Conservation (phyloP, 2,888 invertebrate genomes). For the Macrosiphum euphorbiae region DNA sequence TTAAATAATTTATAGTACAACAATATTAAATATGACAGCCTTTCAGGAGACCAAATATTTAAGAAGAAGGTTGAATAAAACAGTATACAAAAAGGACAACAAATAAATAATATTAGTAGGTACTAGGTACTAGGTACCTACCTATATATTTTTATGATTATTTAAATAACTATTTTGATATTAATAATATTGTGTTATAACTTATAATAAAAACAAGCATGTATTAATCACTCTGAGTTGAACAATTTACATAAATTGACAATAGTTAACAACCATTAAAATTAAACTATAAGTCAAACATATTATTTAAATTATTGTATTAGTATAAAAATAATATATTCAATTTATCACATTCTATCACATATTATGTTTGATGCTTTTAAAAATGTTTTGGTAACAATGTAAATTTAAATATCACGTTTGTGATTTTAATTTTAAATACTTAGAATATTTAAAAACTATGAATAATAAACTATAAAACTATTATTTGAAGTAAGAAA, state of each 20-base stretch:
- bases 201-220: neutral
- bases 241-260: neutral
- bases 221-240: neutral
- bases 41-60: neutral
- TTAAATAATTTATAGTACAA: neutral
- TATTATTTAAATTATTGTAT: neutral
- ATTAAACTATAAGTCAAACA: slow-evolving; percentile 4
- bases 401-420: neutral
- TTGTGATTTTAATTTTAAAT: neutral
- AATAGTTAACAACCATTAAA: neutral
- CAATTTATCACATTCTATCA: neutral
- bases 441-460: neutral
- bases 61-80: neutral
- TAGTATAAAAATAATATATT: neutral
- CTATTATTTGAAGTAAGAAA: neutral
- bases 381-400: neutral
- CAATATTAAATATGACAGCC: neutral
- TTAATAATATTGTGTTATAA: neutral
- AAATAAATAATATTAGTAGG: neutral
- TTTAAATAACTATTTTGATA: neutral
- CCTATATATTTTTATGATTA: neutral
- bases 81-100: neutral
- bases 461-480: neutral
- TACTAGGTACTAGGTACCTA: neutral
- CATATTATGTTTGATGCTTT: neutral